Conservation (phyloP, 1,140 invertebrate species). For the Halyomorpha halys region DNA sequence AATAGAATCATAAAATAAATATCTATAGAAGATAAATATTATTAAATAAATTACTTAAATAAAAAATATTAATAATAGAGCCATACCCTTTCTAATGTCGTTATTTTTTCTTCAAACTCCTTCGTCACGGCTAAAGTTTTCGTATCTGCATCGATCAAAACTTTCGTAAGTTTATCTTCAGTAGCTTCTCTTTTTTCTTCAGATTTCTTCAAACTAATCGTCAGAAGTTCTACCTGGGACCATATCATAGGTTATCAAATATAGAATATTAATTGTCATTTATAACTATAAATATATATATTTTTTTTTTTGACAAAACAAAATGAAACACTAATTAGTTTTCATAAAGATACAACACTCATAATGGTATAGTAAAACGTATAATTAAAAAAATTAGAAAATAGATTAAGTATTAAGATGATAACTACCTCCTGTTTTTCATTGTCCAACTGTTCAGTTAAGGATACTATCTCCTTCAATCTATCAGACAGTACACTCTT, state of each 20-base stretch:
- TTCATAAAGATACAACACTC: too few species aligned
- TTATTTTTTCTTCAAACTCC: slow-evolving; percentile 35
- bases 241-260: too few species aligned
- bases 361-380: too few species aligned
- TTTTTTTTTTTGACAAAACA: too few species aligned
- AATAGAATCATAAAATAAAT: too few species aligned
- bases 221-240: slow-evolving; percentile 37
- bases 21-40: too few species aligned
- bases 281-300: too few species aligned
- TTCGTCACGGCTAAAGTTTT: slow-evolving; percentile 35
- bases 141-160: slow-evolving; percentile 34
- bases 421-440: slow-evolving; percentile 41
- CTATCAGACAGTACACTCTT: slow-evolving; percentile 35
- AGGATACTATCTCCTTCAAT: slow-evolving; percentile 35
- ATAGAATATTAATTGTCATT: too few species aligned
- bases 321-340: too few species aligned
- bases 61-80: slow-evolving; percentile 29
- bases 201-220: slow-evolving; percentile 32
- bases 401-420: not conserved
- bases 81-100: slow-evolving; percentile 28
- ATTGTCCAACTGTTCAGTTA: slow-evolving; percentile 38
- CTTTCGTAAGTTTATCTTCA: slow-evolving; percentile 34
- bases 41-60: not conserved
- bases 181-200: slow-evolving; percentile 34
- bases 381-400: too few species aligned